Conservation (phyloP, 2,888 invertebrate species). For the Rotaria sp. region DNA sequence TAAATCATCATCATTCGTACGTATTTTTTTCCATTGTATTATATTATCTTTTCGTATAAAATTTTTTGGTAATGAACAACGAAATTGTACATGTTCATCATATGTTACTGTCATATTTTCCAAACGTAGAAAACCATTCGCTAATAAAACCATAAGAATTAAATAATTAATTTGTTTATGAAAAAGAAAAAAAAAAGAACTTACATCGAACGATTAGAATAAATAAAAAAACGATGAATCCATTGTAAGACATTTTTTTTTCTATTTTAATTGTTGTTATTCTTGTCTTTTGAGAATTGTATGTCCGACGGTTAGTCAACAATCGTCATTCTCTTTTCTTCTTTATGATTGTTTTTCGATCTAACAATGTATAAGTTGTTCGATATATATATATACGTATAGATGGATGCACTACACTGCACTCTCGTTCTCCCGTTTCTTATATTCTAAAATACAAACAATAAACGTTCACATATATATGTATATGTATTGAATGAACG, state of each 20-base stretch:
- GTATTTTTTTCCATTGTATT: constrained; percentile 20
- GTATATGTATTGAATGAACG: neutral
- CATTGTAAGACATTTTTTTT: neutral
- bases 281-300: neutral
- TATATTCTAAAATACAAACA: constrained; percentile 12
- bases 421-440: neutral
- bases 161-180: neutral
- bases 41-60: neutral
- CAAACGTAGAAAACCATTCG: neutral
- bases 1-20: neutral
- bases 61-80: neutral
- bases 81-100: neutral
- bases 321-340: neutral
- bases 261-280: neutral
- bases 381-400: neutral
- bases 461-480: constrained; percentile 8
- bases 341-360: constrained; percentile 13
- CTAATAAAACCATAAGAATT: neutral
- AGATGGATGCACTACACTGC: constrained; percentile 14
- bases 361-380: constrained; percentile 12
- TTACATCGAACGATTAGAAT: neutral
- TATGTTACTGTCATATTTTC: constrained; percentile 4
- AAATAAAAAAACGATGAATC: neutral
- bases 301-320: constrained; percentile 15
- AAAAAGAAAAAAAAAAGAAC: neutral